A percentile compares a stretch with the other conserved stretches of the same genome.
phyloP scores from a whole-genome alignment of 2,113 vertebrate species.

The Siniperca chuatsi region DNA sequence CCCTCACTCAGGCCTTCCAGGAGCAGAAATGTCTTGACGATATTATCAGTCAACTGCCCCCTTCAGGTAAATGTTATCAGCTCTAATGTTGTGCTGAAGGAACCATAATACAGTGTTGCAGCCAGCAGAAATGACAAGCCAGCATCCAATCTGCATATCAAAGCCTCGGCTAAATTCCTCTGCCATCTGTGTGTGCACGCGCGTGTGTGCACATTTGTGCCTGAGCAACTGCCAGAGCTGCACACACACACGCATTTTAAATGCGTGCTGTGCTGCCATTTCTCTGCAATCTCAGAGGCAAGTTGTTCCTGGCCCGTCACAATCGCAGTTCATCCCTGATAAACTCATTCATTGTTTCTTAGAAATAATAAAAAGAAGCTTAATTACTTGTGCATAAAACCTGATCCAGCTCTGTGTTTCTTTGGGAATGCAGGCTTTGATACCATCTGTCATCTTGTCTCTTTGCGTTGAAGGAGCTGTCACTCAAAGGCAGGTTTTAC shows the following conservation, averaged over 20 bases:
- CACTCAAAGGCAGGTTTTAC: slow-evolving; percentile 60
- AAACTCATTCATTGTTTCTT: slow-evolving; percentile 59
- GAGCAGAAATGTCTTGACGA: slow-evolving; percentile 64
- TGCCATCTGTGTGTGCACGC: slow-evolving; percentile 62
- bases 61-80: slow-evolving; percentile 81
- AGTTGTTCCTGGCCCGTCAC: slow-evolving; percentile 42
- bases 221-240: slow-evolving; percentile 1
- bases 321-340: slow-evolving; percentile 42
- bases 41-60: slow-evolving; percentile 73
- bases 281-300: slow-evolving; percentile 53
- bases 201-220: neutral
- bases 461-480: slow-evolving; percentile 65
- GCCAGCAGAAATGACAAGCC: slow-evolving; percentile 74
- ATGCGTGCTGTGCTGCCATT: slow-evolving; percentile 29
- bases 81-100: slow-evolving; percentile 65
- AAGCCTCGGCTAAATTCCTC: slow-evolving; percentile 74
- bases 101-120: slow-evolving; percentile 71
- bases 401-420: slow-evolving; percentile 36
- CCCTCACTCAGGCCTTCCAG: slow-evolving; percentile 46
- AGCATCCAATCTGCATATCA: slow-evolving; percentile 79
- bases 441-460: slow-evolving; percentile 75
- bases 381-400: slow-evolving; percentile 41
- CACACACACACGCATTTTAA: slow-evolving; percentile 18
- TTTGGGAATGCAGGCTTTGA: slow-evolving; percentile 57
- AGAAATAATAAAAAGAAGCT: slow-evolving; percentile 42